Base-by-base conservation (phyloP, 2,797 vertebrate species). In the Gallinago solitaria region DNA sequence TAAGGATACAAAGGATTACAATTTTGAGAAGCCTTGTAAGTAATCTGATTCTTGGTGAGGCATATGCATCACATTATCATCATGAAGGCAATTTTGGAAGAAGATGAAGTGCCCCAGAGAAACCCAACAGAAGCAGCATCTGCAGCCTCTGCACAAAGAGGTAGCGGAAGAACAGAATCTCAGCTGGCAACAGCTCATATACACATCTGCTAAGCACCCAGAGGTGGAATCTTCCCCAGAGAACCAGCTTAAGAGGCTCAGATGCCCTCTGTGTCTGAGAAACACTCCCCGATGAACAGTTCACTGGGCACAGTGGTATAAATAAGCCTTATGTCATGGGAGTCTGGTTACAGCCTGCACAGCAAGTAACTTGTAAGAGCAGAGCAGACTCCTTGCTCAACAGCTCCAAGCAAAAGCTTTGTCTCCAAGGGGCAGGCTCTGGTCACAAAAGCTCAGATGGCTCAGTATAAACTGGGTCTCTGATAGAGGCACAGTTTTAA, bases 311-410 rank as follows among this genome's bases (percentile, higher is more conserved):
- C 47, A 61, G 45, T 0, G 2, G 60, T 81, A 83, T 94, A 95
- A 95, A 95, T 91, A 94, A 94, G 45, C 39, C 78, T 85, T 67
- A 78, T 76, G 78, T 82, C 94, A 67, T 1, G 6, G 50, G 89
- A 91, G 75, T 96, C 82, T 32, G 73, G 71, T 93, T 96, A 89
- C 94, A 93, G 93, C 67, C 82, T 67, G 79, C 59, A 27, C 6
- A 15, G 64, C 45, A 79, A 87, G 47, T 9, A 82, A 71, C 69
- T 76, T 83, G 16, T 15, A 84, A 21, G 32, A 87, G 48, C 15
- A 6, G 65, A 74, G 65, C 54, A 68, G 81, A 9, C 41, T 68
- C 53, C 74, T 39, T 57, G 74, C 83, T 78, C 63, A 63, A 60
- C 32, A 91, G 87, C 48, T 56, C 18, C 33, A 43, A 90, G 85